phyloP scores from a whole-genome alignment of 2,888 invertebrate genomes.

The Melipona bicolor region DNA sequence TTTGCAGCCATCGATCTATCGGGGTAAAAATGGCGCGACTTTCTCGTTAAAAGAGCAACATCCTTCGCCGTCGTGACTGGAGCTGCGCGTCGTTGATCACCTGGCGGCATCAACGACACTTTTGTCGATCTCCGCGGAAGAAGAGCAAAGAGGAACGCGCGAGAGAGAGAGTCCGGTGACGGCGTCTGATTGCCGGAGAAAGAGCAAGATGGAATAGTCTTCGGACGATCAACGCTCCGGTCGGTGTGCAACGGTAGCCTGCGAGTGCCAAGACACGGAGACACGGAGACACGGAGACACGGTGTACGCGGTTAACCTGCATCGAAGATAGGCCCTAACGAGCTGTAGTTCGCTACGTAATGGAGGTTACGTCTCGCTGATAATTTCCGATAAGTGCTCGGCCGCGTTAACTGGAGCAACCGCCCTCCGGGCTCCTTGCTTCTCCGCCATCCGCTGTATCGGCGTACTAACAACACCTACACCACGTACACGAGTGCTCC shows the following conservation, averaged over 20 bases:
- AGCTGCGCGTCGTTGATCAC: not conserved
- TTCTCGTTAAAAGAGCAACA: slow-evolving; percentile 29
- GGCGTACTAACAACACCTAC: slow-evolving; percentile 63
- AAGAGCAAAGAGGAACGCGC: not conserved
- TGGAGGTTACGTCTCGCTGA: slow-evolving; percentile 81
- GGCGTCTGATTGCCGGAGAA: not conserved
- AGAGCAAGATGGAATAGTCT: not conserved
- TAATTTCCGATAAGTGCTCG: slow-evolving; percentile 83
- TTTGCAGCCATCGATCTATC: slow-evolving; percentile 16
- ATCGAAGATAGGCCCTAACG: slow-evolving; percentile 74
- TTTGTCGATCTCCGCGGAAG: slow-evolving; percentile 1
- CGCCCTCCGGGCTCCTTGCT: slow-evolving; percentile 64
- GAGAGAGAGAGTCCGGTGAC: not conserved
- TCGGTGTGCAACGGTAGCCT: not conserved
- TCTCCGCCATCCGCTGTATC: slow-evolving; percentile 57
- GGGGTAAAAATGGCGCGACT: slow-evolving; percentile 25
- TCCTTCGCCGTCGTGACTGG: not conserved
- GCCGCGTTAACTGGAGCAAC: slow-evolving; percentile 80
- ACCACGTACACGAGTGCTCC: slow-evolving; percentile 37
- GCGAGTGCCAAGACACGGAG: not conserved
- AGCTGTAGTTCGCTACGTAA: slow-evolving; percentile 75
- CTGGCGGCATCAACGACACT: not conserved
- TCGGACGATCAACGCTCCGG: not conserved
- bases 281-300: slow-evolving; percentile 20
- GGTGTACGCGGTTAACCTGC: slow-evolving; percentile 67